Evolutionary conservation across 2,888 invertebrate genomes (phyloP), one percentile per base, ranked within the genome.

Genomic region (Tenthredo livida): DNA sequence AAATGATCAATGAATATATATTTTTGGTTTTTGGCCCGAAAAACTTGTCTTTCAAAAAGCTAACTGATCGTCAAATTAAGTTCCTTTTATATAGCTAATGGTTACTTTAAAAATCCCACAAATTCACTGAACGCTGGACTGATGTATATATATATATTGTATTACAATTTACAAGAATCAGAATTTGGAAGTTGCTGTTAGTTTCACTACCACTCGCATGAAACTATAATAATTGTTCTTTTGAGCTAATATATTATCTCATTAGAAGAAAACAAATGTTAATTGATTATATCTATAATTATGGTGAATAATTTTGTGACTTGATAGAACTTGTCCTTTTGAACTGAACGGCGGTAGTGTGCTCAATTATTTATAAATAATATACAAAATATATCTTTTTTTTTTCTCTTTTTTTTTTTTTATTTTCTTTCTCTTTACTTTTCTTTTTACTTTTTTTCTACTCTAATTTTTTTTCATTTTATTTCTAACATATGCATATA

Each of bases 291-390:
- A 83, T 67, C 83, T 83, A 83, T 83, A 83, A 83, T 83, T 83
- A 83, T 83, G 83, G 83, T 70, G 83, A 83, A 83, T 83, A 83
- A 83, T 83, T 83, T 83, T 83, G 70, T 70, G 83, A 83, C 65
- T 83, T 21, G 83, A 83, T 83, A 83, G 83, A 83, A 83, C 83
- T 83, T 83, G 83, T 83, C 83, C 83, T 83, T 83, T 83, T 83
- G 83, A 83, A 83, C 83, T 83, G 83, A 83, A 83, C 65, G 83
- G 83, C 83, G 83, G 43, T 83, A 83, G 65, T 70, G 83, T 83
- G 83, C 83, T 83, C 83, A 70, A 86, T 86, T 83, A 82, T 85
- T 86, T 86, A 85, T 86, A 73, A 70, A 85, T 85, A 85, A 47
- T 85, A 85, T 61, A 85, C 72, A 83, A 84, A 85, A 84, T 70